Base-by-base conservation (phyloP, 2,113 vertebrate species). In the Scolopax mira region DNA sequence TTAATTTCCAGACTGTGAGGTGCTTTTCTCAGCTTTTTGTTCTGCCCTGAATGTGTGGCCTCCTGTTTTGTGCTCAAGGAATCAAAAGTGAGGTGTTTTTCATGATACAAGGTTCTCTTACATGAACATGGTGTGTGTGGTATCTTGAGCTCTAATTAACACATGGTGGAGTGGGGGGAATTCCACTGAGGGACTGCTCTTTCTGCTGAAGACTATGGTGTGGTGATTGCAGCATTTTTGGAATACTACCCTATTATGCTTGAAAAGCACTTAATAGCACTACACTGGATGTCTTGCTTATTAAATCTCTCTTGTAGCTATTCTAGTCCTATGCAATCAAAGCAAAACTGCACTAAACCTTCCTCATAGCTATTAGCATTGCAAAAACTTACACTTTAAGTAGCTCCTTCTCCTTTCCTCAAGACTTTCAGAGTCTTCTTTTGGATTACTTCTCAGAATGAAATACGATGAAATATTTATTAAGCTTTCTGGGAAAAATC, bases 391-490 rank as follows among this genome's bases (percentile, higher is more conserved):
- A n/a, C 3, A 42, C 37, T 94, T 84, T 55, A 84, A 93, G 67
- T 14, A 57, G 28, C 25, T 90, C 44, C 46, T 93, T 78, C 4
- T 6, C 64, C 28, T 92, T 70, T 94, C 30, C 51, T 82, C 71
- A 70, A 60, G 41, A 73, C 77, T 94, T 95, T 89, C 64, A 48
- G 57, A 31, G 22, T 57, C 27, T 5, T 74, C 22, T 70, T 88
- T 85, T 55, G 23, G 41, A 62, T 91, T 85, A 52, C 18, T 88
- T 89, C 71, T 85, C 70, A 51, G 67, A 89, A 85, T 60, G 42
- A 78, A 85, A 70, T 27, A 73, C 49, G 70, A 71, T 93, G 44
- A 79, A 94, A 89, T 91, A 92, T 93, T 87, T 96, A 90, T 82
- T 87, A 90, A 66, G 35, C 41, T 93, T 93, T 92, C 62, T 89